Conservation (phyloP, 2,113 vertebrate genomes). For the Melanostigma gelatinosum region DNA sequence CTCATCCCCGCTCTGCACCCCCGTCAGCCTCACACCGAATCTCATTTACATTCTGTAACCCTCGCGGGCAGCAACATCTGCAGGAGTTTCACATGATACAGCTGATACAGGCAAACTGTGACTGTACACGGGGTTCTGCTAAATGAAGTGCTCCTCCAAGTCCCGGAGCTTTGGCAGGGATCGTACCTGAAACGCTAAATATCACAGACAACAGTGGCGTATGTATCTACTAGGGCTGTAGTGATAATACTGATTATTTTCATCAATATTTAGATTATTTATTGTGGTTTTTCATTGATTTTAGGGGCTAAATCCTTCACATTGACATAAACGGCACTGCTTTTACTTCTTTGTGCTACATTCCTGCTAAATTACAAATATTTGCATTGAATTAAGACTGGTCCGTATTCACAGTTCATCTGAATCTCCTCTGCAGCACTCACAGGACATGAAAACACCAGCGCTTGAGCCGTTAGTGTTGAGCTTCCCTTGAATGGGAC, state of each 20-base stretch:
- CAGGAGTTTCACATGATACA: background rate
- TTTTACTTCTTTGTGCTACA: too few species aligned
- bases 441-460: conserved; percentile 9
- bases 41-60: conserved; percentile 16
- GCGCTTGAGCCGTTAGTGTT: conserved; percentile 19
- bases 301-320: background rate
- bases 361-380: too few species aligned
- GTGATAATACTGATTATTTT: background rate
- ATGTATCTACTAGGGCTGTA: too few species aligned
- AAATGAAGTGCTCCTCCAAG: background rate
- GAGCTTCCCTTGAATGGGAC: conserved; percentile 21
- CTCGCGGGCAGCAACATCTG: conserved; percentile 2
- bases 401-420: too few species aligned
- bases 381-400: too few species aligned
- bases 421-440: conserved; percentile 6
- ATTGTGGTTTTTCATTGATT: background rate
- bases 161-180: background rate
- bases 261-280: too few species aligned
- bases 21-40: background rate
- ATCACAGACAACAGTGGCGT: background rate
- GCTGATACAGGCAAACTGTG: conserved; percentile 1
- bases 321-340: too few species aligned
- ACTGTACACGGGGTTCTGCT: background rate
- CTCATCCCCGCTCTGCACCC: background rate
- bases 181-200: background rate